Base-by-base conservation (phyloP, 2,797 vertebrate genomes). In the Platyrinchus mystaceus region DNA sequence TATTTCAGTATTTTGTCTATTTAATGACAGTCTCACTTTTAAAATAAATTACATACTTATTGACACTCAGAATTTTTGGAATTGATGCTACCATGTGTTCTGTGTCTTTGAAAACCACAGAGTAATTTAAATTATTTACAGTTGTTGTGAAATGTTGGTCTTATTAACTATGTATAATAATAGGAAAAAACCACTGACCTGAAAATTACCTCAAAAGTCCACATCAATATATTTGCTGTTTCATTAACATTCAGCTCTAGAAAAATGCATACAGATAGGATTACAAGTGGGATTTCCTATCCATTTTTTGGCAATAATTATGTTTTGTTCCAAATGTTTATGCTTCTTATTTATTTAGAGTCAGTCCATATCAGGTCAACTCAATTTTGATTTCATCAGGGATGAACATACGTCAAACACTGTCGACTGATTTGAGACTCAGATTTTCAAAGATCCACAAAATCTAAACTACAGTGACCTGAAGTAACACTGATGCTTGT, bases 301-400 rank as follows among this genome's bases (percentile, higher is more conserved):
- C 27, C 1, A 10, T 14, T 74, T 70, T 88, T 59, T 90, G 24
- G 22, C 15, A 81, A 78, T 73, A 93, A 87, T 93, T 94, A 59
- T 84, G n/a, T 46, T 46, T 66, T 60, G 1, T 2, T 50, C 37
- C 16, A 44, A 79, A 81, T 0, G 0, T 76, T 69, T 80, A 56
- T 87, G 36, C 10, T 67, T 80, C 50, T 81, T 68, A 69, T 62
- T 94, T 41, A 64, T 93, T 95, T 90, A 81, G 56, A 94, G 63
- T 89, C 81, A 87, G 30, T 47, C 85, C 30, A 9, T 62, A 55
- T 63, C 70, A 92, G 67, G 56, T 89, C 76, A 93, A 75, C 22
- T 92, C 79, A 76, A 60, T 73, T 94, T 94, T 88, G 39, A 93
- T 95, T 96, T 96, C 94, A 89, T 96, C 86, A 87, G 67, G 73